These are phyloP conservation scores for Chrysogorgia sp. DNA, from an alignment of 92 coral and sea anemone species.

Conservation along the genomic window DNA sequence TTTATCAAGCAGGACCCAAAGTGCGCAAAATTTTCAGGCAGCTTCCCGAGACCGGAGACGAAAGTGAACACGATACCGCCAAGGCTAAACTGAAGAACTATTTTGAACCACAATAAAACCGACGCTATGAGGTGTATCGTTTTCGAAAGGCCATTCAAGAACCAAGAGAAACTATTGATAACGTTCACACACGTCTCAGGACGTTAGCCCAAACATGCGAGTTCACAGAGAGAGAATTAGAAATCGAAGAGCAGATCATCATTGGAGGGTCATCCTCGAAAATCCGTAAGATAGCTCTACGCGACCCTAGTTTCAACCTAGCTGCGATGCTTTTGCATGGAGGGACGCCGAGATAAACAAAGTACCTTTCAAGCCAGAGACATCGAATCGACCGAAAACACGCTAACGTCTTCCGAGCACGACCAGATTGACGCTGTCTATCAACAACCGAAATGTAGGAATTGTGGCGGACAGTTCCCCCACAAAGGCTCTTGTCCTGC, in stretches of 20 bases:
- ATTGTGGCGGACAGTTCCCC: too few species aligned
- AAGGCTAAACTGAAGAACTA: background rate
- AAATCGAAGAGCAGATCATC: slow-evolving; percentile 9
- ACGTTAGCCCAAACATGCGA: slow-evolving; percentile 35
- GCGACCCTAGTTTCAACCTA: slow-evolving; percentile 27
- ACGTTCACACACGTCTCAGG: slow-evolving; percentile 3
- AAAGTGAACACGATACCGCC: background rate
- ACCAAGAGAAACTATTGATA: background rate
- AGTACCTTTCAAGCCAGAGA: slow-evolving; percentile 32
- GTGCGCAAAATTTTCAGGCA: too few species aligned
- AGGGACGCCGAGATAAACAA: slow-evolving; percentile 26
- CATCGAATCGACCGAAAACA: background rate
- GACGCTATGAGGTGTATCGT: slow-evolving; percentile 1
- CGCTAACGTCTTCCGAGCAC: too few species aligned
- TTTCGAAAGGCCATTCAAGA: slow-evolving; percentile 18
- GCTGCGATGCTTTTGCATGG: slow-evolving; percentile 5
- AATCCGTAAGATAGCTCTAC: slow-evolving; percentile 31
- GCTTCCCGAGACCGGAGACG: background rate
- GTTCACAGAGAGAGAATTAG: slow-evolving; percentile 1
- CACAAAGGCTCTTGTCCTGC: too few species aligned
- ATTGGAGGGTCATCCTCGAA: slow-evolving; percentile 5
- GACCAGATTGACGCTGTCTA: too few species aligned
- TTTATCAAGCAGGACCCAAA: too few species aligned
- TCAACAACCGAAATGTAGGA: too few species aligned
- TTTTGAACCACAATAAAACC: background rate